Base-by-base conservation (phyloP, 2,113 vertebrate species). In the Hirundichthys speculiger region DNA sequence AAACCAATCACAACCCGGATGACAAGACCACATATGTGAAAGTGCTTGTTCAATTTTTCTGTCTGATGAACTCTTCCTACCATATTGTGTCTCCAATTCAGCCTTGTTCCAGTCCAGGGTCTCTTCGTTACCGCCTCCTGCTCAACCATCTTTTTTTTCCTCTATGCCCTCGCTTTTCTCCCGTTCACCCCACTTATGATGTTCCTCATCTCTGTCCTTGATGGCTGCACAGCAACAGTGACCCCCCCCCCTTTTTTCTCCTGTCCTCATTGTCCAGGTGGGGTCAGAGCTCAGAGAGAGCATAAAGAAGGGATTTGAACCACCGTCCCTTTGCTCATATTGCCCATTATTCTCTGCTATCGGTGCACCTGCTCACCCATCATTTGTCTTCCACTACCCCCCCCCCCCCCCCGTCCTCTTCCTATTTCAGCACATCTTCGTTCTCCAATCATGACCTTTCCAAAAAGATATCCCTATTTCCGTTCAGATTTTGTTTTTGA, bases 261-360 rank as follows among this genome's bases (percentile, higher is more conserved):
- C 52, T 64, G 69, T 73, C 27, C 60, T 75, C 67, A 43, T 64
- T 74, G 69, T 71, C 72, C 72, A 19, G 3, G 38, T 46, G 60
- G 54, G 87, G 88, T 89, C 82, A 88, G 75, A 77, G 79, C 80
- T 82, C 77, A 80, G 70, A 49, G 25, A 72, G 50, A 74, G 74
- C 82, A 86, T 86, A 80, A 86, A 70, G 84, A 53, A 62, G 57
- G 79, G 82, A 88, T 87, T 80, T 85, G 60, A 87, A 88, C 86
- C 78, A 48, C 80, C 86, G 82, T 87, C 80, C 68, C 50, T 58
- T 75, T 43, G 59, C 69, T 82, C 81, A 77, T 83, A 89, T 87
- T 81, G 77, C 69, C 81, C 63, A 84, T 89, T 90, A 89, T 81
- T 79, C 80, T 73, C 68, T 56, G 63, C 75, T 64, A 65, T 71